Base-by-base conservation (phyloP, 2,797 vertebrate species). In the Setipinna tenuifilis region DNA sequence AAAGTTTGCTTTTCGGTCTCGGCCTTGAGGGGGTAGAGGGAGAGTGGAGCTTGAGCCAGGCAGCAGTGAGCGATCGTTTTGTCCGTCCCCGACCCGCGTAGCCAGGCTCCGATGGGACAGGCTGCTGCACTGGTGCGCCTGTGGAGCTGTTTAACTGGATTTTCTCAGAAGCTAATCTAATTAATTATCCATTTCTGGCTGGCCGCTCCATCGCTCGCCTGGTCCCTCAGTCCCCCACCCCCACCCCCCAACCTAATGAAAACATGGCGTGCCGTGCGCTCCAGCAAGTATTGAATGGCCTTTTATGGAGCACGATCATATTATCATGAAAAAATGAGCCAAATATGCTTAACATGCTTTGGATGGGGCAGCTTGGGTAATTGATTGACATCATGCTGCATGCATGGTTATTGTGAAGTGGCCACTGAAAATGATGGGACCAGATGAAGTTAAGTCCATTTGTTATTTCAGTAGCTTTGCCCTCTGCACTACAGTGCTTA, bases 131-230 rank as follows among this genome's bases (percentile, higher is more conserved):
- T 23, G 6, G 41, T 21, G 50, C 9, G 31, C 17, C 12, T 28
- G 54, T 61, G 35, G 35, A 78, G 44, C 71, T 41, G 14, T 83
- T 31, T 35, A 83, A 83, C 50, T 58, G 31, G 28, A 83, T 83
- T 68, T 68, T 46, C 35, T 48, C 62, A 10, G 68, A 68, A 46
- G 41, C 57, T 28, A 78, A 78, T 78, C 17, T 6, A 78, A 78
- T 78, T 44, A 78, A 44, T 78, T 78, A 78, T 44, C 31, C 71
- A 44, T 65, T 80, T 35, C 58, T 50, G 50, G 11, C 28, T 62
- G 35, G 25, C 78, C 19, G n/a, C 14, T 9, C 0, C 44, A 7
- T 25, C 58, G 19, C 17, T 41, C 68, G 14, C 68, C 68, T 9
- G 3, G 14, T 2, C 0, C n/a, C n/a, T n/a, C n/a, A n/a, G n/a